A percentile compares a stretch with the other conserved stretches of the same genome.
These are phyloP conservation scores for Progne subis DNA, from an alignment of 2,113 vertebrate species.

Conservation along the genomic window DNA sequence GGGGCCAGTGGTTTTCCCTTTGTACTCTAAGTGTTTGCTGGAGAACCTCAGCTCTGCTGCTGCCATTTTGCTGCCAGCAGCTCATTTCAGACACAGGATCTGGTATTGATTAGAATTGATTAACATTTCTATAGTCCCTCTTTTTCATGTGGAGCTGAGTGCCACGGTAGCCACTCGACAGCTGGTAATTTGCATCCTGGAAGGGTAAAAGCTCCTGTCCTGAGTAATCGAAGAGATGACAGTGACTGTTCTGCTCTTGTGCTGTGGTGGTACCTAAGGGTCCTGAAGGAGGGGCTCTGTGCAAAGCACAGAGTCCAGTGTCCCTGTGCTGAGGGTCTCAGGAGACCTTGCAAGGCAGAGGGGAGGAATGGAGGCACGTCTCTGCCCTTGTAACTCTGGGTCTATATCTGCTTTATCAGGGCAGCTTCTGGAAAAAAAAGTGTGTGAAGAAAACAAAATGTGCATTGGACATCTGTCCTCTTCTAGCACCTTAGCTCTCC, in stretches of 20 bases:
- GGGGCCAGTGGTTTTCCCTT: not conserved
- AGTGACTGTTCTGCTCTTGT: accelerated
- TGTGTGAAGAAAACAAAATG: not conserved
- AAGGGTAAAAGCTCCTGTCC: not conserved
- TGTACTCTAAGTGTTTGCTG: not conserved
- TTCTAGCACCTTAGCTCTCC: not conserved
- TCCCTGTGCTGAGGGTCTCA: accelerated
- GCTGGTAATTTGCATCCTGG: not conserved
- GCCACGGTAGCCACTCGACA: not conserved
- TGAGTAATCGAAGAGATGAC: not conserved
- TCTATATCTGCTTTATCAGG: not conserved
- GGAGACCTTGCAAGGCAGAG: not conserved
- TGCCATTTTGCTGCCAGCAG: not conserved
- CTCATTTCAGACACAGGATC: not conserved
- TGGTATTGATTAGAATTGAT: conserved; percentile 9
- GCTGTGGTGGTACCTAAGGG: not conserved
- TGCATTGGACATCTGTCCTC: not conserved
- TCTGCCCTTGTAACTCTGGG: not conserved
- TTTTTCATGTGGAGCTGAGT: not conserved
- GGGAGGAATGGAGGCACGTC: not conserved
- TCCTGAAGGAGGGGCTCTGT: not conserved
- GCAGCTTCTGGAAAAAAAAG: not conserved
- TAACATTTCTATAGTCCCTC: not conserved
- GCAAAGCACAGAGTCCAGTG: not conserved
- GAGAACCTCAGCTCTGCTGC: not conserved